Percentiles rank a stretch among this genome's conserved stretches.
phyloP scores from a whole-genome alignment of 2,888 invertebrate species.

The Troides helena region DNA sequence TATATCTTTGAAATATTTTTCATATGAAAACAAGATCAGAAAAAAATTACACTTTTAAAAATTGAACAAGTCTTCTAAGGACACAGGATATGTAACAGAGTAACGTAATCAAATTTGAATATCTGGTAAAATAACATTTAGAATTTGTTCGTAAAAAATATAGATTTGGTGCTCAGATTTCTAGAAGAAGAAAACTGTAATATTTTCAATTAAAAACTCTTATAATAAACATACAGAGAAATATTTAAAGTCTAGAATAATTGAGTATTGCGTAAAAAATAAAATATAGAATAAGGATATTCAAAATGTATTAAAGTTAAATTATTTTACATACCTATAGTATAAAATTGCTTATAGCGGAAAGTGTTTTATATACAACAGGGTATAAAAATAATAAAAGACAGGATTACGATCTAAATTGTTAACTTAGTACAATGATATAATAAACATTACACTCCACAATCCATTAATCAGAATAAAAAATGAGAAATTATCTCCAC shows the following conservation, averaged over 20 bases:
- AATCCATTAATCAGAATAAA: constrained; percentile 5
- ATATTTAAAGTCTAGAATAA: constrained; percentile 26
- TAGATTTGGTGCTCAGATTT: neutral
- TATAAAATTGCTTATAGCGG: constrained; percentile 11
- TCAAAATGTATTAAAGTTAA: neutral
- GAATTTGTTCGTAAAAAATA: neutral
- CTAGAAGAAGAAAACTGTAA: neutral
- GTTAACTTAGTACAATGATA: constrained; percentile 6
- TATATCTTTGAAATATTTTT: constrained; percentile 42
- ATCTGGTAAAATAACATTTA: neutral
- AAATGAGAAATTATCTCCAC: constrained; percentile 5
- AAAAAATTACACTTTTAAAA: constrained; percentile 14
- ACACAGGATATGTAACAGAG: neutral
- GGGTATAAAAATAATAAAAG: constrained; percentile 6
- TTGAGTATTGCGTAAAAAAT: constrained; percentile 42
- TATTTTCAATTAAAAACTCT: constrained; percentile 13
- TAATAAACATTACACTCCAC: constrained; percentile 4
- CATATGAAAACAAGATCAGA: constrained; percentile 5
- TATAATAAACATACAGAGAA: constrained; percentile 21
- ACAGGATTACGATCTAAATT: constrained; percentile 10
- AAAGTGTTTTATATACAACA: constrained; percentile 27
- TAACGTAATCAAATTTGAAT: neutral
- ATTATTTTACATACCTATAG: constrained; percentile 10
- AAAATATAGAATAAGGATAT: constrained; percentile 11
- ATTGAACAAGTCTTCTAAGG: constrained; percentile 10